A percentile compares a stretch with the other conserved stretches of the same genome.
Conservation (phyloP, 30 jellyfish, hydroid and myxozoan species). For the Chironex yamaguchii region DNA sequence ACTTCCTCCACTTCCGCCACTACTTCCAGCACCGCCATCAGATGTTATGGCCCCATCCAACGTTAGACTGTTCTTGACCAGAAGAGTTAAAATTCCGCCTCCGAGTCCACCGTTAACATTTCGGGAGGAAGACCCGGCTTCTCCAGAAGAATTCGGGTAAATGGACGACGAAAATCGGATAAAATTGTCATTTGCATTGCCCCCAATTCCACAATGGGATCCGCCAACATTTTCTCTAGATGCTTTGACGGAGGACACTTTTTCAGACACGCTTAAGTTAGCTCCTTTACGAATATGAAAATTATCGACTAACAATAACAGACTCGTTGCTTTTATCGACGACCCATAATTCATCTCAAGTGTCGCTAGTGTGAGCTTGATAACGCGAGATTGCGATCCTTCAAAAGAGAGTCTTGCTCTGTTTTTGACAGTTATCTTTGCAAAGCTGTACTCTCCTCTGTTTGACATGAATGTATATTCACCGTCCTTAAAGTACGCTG, state of each 20-base stretch:
- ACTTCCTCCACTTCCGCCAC: slow-evolving; percentile 77
- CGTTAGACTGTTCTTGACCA: slow-evolving; percentile 11
- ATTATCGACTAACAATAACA: slow-evolving; percentile 39
- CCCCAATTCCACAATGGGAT: slow-evolving; percentile 61
- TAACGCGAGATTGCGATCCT: slow-evolving; percentile 18
- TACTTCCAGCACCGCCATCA: slow-evolving; percentile 43
- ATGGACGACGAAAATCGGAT: slow-evolving; percentile 45
- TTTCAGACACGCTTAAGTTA: slow-evolving; percentile 46
- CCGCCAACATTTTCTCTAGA: slow-evolving; percentile 47
- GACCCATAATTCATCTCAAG: slow-evolving; percentile 72
- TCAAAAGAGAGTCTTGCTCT: slow-evolving; percentile 62
- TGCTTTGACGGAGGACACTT: background rate
- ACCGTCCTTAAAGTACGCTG: slow-evolving; percentile 69
- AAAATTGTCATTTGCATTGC: slow-evolving; percentile 15
- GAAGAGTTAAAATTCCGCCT: slow-evolving; percentile 35
- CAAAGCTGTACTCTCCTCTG: slow-evolving; percentile 66
- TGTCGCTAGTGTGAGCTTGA: slow-evolving; percentile 43
- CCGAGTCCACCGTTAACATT: no score
- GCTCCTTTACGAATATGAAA: slow-evolving; percentile 55
- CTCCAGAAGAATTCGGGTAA: slow-evolving; percentile 60
- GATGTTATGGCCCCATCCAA: slow-evolving; percentile 66
- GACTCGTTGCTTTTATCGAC: slow-evolving; percentile 36
- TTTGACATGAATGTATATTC: slow-evolving; percentile 50
- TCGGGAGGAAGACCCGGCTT: no score
- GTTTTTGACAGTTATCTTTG: slow-evolving; percentile 60